Evolutionary conservation across 2,113 vertebrate genomes (phyloP).

Genomic region (Sakesphorus luctuosus): DNA sequence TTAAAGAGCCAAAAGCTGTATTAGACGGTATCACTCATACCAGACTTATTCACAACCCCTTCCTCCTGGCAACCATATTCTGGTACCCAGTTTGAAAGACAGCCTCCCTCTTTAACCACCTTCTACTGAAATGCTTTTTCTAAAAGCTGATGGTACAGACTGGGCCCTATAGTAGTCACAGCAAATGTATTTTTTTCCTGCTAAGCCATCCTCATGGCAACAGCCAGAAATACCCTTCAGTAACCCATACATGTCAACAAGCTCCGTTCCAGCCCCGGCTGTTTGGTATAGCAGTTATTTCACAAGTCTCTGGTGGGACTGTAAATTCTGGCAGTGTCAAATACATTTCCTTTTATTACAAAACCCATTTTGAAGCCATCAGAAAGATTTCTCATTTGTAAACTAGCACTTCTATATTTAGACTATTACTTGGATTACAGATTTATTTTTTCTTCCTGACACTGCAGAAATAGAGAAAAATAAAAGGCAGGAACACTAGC

Average conservation of each 20-base stretch:
- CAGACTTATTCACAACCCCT: not conserved
- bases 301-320: conserved; percentile 71
- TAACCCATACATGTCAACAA: conserved; percentile 52
- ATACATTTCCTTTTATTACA: conserved; percentile 75
- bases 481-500: conserved; percentile 6
- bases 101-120: not conserved
- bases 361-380: conserved; percentile 70
- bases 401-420: conserved; percentile 77
- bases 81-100: not conserved
- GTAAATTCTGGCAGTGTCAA: conserved; percentile 66
- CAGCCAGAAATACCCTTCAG: conserved; percentile 68
- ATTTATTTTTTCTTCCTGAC: conserved; percentile 64
- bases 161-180: not conserved
- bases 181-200: conserved; percentile 31
- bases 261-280: conserved; percentile 61
- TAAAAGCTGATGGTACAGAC: not conserved
- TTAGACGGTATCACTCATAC: not conserved
- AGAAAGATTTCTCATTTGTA: conserved; percentile 70
- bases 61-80: not conserved
- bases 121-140: not conserved
- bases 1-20: not conserved
- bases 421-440: conserved; percentile 62
- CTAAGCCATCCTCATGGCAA: conserved; percentile 60
- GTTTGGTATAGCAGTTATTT: conserved; percentile 73
- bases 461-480: conserved; percentile 53